These are phyloP conservation scores for Choloepus didactylus DNA, from an alignment of 2,797 vertebrate genomes.

Conservation along the genomic window DNA sequence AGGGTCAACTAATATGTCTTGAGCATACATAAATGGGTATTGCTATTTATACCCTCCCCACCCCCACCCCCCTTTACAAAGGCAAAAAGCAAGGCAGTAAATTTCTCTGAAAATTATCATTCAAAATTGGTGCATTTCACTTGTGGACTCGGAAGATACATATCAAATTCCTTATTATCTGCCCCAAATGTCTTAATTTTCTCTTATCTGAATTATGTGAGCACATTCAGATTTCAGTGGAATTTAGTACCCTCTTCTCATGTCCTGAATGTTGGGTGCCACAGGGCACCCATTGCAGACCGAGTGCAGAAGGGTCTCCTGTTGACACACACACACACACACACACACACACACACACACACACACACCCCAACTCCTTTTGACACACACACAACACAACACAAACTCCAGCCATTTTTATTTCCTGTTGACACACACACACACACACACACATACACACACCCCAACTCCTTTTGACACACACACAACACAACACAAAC, in stretches of 20 bases:
- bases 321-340: too few species aligned
- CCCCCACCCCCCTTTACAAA: neutral
- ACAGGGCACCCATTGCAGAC: neutral
- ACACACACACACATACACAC: too few species aligned
- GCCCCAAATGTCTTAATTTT: neutral
- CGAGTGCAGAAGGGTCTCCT: neutral
- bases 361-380: too few species aligned
- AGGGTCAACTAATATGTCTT: neutral
- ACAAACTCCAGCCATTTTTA: neutral
- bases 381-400: too few species aligned
- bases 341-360: too few species aligned
- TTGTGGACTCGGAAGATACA: neutral
- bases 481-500: too few species aligned
- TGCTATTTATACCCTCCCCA: neutral
- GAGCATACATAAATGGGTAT: neutral
- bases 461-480: too few species aligned
- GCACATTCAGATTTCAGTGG: neutral
- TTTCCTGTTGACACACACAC: neutral
- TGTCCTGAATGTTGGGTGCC: neutral
- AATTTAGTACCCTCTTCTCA: neutral
- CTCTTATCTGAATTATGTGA: neutral
- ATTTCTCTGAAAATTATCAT: constrained; percentile 18
- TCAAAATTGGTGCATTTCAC: neutral
- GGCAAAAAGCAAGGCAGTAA: neutral
- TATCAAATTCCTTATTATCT: neutral